Evolutionary conservation across 1,140 invertebrate genomes (phyloP), one percentile per base, ranked within the genome.

Genomic region (Zophobas atratus): DNA sequence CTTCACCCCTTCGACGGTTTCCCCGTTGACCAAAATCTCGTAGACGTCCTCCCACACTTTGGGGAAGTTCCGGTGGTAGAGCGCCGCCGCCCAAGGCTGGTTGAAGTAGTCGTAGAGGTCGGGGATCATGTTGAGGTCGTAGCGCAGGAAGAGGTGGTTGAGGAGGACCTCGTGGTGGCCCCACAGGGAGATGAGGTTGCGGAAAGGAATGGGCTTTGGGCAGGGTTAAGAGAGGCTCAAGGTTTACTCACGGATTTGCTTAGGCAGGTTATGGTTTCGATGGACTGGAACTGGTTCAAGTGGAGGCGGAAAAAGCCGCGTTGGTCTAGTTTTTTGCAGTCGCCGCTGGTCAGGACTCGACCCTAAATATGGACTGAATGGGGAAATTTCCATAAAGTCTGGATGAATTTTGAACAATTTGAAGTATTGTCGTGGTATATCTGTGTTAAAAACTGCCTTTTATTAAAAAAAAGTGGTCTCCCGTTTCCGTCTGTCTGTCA

Each of bases 81-180:
- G 77, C 0, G 90, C 89, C 48, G 86, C 87, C 36, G 89, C 87
- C 91, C 91, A 93, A 1, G 91, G 88, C 75, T 92, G 87, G 3
- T 85, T 85, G 84, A 93, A 92, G 82, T 89, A 92, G 0, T 88
- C 86, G 80, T 88, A 93, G 4, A 93, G 86, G 82, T 92, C 91
- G 0, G 84, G 80, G 1, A 92, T 90, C 56, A 88, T 77, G 0
- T 86, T 84, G 81, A 86, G 89, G 84, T 89, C 83, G 82, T 88
- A 92, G 53, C 89, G 87, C 8, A 84, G 80, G 5, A 89, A 83
- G 0, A 93, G 75, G 71, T 91, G 89, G 83, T 92, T 92, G 36
- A 93, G 85, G 73, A 91, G 83, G 0, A 86, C 87, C 77, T 93
- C 91, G 79, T 93, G 92, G 81, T 90, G 91, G 0, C 91, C 91